These are phyloP conservation scores for Stictocephala bisonia DNA, from an alignment of 2,888 invertebrate genomes.

Conservation along the genomic window DNA sequence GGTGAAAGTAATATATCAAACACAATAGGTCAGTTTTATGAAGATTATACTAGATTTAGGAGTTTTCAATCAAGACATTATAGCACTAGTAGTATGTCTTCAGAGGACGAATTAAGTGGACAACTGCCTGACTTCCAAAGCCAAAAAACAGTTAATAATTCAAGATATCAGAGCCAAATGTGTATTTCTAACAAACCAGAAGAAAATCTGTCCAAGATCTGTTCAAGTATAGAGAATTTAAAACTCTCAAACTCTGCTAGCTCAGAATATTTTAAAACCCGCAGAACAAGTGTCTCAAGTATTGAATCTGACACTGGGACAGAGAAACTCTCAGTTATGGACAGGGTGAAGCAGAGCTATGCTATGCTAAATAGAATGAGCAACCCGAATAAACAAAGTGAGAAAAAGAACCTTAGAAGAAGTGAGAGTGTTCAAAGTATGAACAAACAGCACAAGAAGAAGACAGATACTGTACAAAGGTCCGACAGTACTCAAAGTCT, in stretches of 20 bases:
- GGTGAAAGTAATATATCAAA: too few species aligned
- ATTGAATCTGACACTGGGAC: too few species aligned
- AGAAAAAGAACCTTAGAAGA: background rate
- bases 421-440: slow-evolving; percentile 6
- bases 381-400: background rate
- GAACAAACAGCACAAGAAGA: background rate
- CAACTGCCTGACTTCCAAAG: too few species aligned
- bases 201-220: too few species aligned
- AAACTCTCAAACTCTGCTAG: too few species aligned
- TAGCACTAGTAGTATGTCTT: background rate
- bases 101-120: too few species aligned
- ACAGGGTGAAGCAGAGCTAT: slow-evolving; percentile 25
- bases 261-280: too few species aligned
- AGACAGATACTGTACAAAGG: background rate
- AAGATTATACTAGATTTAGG: too few species aligned
- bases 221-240: too few species aligned
- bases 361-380: background rate
- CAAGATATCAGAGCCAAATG: too few species aligned
- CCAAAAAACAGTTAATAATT: slow-evolving; percentile 1
- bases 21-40: background rate
- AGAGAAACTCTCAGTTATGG: background rate
- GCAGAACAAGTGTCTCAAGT: too few species aligned
- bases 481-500: slow-evolving; percentile 20
- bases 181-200: too few species aligned
- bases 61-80: background rate